Evolutionary conservation across 2,113 vertebrate genomes (phyloP).

Genomic region (Nibea albiflora): DNA sequence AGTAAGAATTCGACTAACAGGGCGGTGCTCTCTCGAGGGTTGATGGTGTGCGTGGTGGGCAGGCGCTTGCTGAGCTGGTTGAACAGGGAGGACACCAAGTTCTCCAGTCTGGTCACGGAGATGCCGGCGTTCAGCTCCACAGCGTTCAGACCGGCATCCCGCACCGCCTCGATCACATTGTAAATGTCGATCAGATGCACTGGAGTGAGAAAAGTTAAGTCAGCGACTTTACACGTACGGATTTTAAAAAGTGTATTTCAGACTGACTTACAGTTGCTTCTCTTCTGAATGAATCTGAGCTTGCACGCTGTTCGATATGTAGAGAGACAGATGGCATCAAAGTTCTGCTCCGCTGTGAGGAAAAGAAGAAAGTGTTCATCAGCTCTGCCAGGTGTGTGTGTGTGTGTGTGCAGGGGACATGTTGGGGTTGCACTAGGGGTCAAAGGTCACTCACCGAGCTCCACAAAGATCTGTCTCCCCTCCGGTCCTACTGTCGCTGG

Average conservation of each 20-base stretch:
- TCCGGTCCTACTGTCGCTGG: constrained; percentile 77
- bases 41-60: constrained; percentile 93
- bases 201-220: constrained; percentile 57
- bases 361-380: constrained; percentile 12
- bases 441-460: constrained; percentile 90
- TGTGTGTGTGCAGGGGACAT: no score
- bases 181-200: constrained; percentile 96
- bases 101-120: constrained; percentile 91
- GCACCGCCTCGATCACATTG: constrained; percentile 96
- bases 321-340: constrained; percentile 93
- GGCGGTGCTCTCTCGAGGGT: constrained; percentile 90
- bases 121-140: constrained; percentile 88
- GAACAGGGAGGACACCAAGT: constrained; percentile 93
- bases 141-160: constrained; percentile 93
- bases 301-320: constrained; percentile 97
- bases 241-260: neutral
- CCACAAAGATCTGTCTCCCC: constrained; percentile 92
- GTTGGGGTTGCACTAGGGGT: neutral
- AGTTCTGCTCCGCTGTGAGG: constrained; percentile 90
- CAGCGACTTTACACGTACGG: neutral
- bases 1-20: constrained; percentile 92
- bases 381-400: neutral
- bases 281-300: constrained; percentile 94
- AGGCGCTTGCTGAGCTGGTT: constrained; percentile 95
- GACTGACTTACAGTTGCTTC: constrained; percentile 92